A percentile compares a stretch with the other conserved stretches of the same genome.
These are phyloP conservation scores for Gila robusta DNA, from an alignment of 2,797 vertebrate genomes.

Conservation along the genomic window DNA sequence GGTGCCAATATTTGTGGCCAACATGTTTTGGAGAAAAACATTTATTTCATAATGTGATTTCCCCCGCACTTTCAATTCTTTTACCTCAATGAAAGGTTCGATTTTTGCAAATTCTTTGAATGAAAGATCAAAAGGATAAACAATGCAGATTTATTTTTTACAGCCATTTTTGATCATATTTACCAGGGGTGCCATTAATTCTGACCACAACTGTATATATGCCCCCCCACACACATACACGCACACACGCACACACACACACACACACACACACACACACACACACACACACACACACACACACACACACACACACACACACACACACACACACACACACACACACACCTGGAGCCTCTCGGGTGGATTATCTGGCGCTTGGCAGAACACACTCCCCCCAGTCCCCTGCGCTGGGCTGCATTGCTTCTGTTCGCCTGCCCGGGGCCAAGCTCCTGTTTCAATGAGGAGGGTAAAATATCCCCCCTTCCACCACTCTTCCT, in stretches of 20 bases:
- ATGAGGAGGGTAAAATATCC: conserved; percentile 81
- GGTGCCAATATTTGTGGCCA: too few relatives aligned
- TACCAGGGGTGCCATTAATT: too few relatives aligned
- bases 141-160: too few relatives aligned
- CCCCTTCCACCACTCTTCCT: conserved; percentile 68
- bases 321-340: conserved; percentile 60
- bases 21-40: too few relatives aligned
- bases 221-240: conserved; percentile 63
- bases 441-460: conserved; percentile 84
- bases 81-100: too few relatives aligned
- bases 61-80: too few relatives aligned
- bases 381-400: conserved; percentile 61
- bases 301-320: conserved; percentile 70
- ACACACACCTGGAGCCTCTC: conserved; percentile 73
- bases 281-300: conserved; percentile 70
- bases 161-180: too few relatives aligned
- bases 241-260: conserved; percentile 70
- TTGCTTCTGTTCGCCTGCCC: conserved; percentile 81
- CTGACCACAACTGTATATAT: too few relatives aligned
- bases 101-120: too few relatives aligned
- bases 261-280: conserved; percentile 70
- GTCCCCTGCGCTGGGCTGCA: conserved; percentile 64
- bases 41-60: too few relatives aligned
- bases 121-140: too few relatives aligned
- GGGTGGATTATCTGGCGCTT: conserved; percentile 78